Percentiles rank a stretch among this genome's conserved stretches.
These are phyloP conservation scores for Alosa alosa DNA, from an alignment of 2,113 vertebrate genomes.

Conservation along the genomic window DNA sequence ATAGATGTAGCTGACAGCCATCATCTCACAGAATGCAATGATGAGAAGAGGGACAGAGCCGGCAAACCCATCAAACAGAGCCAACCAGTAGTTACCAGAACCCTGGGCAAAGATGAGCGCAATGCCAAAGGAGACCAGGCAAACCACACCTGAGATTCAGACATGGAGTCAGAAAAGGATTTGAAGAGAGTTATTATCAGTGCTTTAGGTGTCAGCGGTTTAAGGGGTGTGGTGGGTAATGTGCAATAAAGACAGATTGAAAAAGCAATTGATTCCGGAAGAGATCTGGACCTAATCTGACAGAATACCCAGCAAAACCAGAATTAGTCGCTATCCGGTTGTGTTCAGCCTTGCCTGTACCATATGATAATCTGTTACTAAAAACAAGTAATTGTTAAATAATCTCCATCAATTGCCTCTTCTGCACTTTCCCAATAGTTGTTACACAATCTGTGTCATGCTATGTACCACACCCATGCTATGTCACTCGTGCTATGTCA, in stretches of 20 bases:
- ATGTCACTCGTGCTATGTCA: too few species aligned
- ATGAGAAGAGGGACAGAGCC: slow-evolving; percentile 88
- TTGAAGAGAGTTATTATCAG: not conserved
- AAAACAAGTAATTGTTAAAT: not conserved
- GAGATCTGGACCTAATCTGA: too few species aligned
- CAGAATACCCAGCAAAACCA: too few species aligned
- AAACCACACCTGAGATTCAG: slow-evolving; percentile 76
- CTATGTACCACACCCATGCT: too few species aligned
- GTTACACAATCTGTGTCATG: not conserved
- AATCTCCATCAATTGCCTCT: not conserved
- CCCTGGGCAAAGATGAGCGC: slow-evolving; percentile 82
- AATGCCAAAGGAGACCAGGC: slow-evolving; percentile 72
- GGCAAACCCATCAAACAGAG: slow-evolving; percentile 84
- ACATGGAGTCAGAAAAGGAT: slow-evolving; percentile 6
- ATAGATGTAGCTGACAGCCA: slow-evolving; percentile 84
- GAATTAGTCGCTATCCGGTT: too few species aligned
- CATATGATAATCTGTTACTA: too few species aligned
- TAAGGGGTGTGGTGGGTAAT: too few species aligned
- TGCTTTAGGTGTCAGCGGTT: not conserved
- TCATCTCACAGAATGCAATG: slow-evolving; percentile 87
- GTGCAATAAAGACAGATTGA: too few species aligned
- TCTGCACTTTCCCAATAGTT: not conserved
- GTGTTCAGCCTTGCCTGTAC: too few species aligned
- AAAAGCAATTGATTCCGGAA: too few species aligned
- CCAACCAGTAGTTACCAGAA: slow-evolving; percentile 91